These are phyloP conservation scores for Piaya cayana DNA, from an alignment of 2,113 vertebrate species.

Conservation along the genomic window DNA sequence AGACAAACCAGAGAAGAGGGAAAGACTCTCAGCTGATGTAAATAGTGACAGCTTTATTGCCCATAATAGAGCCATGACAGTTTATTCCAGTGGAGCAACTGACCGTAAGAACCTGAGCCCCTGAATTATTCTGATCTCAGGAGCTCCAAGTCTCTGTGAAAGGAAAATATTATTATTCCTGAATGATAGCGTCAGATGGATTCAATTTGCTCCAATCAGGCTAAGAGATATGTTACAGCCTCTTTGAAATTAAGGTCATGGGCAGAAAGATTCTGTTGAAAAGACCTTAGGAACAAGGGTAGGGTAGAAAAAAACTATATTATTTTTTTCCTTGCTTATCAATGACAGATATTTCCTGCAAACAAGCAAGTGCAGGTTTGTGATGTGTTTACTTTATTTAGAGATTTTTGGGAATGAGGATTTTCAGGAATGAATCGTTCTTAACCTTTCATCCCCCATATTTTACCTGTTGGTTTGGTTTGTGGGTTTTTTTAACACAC, in stretches of 20 bases:
- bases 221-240: neutral
- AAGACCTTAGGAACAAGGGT: neutral
- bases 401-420: neutral
- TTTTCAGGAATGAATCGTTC: neutral
- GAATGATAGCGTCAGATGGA: constrained; percentile 4
- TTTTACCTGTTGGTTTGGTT: neutral
- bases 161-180: constrained; percentile 22
- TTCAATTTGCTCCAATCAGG: constrained; percentile 47
- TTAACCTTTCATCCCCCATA: neutral
- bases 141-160: neutral
- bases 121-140: constrained; percentile 18
- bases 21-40: neutral
- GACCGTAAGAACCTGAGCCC: neutral
- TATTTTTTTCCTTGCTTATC: too few relatives aligned
- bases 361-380: neutral
- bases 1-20: neutral
- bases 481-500: neutral
- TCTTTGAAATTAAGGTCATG: constrained; percentile 17
- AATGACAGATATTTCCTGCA: neutral
- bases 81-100: constrained; percentile 13
- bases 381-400: neutral
- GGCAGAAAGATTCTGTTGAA: neutral
- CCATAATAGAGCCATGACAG: neutral
- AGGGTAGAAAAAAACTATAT: neutral
- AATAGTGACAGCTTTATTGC: neutral